Conservation (phyloP, 2,797 vertebrate species). For the Gambelia wislizenii region DNA sequence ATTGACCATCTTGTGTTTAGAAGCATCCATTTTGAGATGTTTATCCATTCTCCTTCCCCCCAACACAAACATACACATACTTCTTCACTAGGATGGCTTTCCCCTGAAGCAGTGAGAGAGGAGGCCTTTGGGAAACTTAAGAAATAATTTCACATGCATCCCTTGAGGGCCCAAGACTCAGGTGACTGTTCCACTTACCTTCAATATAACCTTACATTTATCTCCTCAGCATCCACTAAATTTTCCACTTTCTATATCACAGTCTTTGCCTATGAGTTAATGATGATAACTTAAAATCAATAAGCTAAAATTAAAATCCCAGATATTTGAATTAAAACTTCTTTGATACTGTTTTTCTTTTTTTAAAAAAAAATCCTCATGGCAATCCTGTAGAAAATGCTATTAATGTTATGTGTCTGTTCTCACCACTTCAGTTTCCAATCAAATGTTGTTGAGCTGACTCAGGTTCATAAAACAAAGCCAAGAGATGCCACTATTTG, state of each 20-base stretch:
- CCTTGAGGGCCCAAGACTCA: neutral
- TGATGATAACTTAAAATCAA: neutral
- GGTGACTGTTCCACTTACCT: neutral
- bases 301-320: neutral
- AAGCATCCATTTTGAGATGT: neutral
- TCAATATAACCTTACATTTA: neutral
- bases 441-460: neutral
- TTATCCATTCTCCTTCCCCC: too few species aligned
- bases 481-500: neutral
- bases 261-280: neutral
- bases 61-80: neutral
- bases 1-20: neutral
- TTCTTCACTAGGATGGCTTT: neutral
- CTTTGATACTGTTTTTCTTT: neutral
- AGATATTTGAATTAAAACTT: neutral
- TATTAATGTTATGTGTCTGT: neutral
- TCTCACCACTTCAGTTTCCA: neutral
- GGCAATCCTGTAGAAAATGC: neutral
- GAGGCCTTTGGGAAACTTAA: neutral
- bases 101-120: too few species aligned
- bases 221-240: neutral
- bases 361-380: neutral
- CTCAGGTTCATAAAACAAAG: neutral
- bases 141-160: neutral
- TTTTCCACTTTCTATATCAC: neutral